Base-by-base conservation (phyloP, 2,888 invertebrate genomes). In the Protonemura montana region DNA sequence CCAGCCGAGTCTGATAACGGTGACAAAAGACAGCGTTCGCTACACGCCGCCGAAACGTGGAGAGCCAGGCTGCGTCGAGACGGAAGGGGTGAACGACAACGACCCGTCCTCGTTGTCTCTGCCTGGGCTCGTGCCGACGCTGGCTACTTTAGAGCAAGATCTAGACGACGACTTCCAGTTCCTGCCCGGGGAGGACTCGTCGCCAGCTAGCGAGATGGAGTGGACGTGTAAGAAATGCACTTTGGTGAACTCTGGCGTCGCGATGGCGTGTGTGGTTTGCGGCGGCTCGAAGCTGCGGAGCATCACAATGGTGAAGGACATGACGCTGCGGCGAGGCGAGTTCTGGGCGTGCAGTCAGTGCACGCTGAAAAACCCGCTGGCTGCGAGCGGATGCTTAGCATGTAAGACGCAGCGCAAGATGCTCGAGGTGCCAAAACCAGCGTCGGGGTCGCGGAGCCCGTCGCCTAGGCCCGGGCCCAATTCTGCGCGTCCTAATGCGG, bases 171-270 rank as follows among this genome's bases (percentile, higher is more conserved):
- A 95, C 89, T 92, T 95, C 88, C 92, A 94, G 88, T 93, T 94
- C 89, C 92, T 94, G 88, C 93, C 88, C 35, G 87, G 85, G 26
- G 87, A 87, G 28, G 84, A 81, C 26, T 10, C 59, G 3, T 59
- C 42, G 21, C 42, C 86, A 13, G 85, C 86, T 25, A 88, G 86
- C 29, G 89, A 89, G 82, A 85, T 91, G 88, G 92, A 94, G 87
- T 98, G 98, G 98, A 94, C 96, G 21, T 98, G 98, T 91, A 94
- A 94, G 88, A 96, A 97, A 89, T 98, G 98, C 90, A 98, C 98
- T 0, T 92, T 98, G 87, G 94, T 97, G 29, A 98, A 98, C 91
- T 94, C 95, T 26, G 92, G 93, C 0, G 92, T 93, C 28, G 94
- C 95, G 0, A 93, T 94, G 87, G 95, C 95, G 0, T 98, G 98